Evolutionary conservation across 2,797 vertebrate genomes (phyloP), one percentile per base, ranked within the genome.

Genomic region (Eleutherodactylus coqui): DNA sequence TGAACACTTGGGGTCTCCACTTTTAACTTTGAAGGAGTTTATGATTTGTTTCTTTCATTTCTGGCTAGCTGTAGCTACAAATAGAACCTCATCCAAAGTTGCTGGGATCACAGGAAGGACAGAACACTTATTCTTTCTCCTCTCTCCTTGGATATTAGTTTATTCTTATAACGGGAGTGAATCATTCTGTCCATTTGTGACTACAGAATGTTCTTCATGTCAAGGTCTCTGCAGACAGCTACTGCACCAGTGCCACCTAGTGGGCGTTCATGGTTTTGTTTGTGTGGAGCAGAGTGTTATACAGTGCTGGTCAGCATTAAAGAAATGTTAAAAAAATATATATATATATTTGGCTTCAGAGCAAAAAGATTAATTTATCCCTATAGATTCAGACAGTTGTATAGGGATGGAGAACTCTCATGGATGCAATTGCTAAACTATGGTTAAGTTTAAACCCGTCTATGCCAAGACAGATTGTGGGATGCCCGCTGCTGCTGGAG

Each of bases 141-240:
- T n/a, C 38, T 72, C 69, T n/a, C 64, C 64, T 69, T 69, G 64
- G 64, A 7, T 34, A 64, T 69, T 69, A n/a, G 69, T n/a, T 72
- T n/a, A 72, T 43, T 72, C 69, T 72, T 32, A 41, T 41, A 43
- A 43, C 14, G 36, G 1, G 69, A 24, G 36, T 72, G 69, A 72
- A n/a, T 72, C 69, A 72, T 72, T 43, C 69, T 72, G 38, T 69
- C 64, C 64, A 21, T 21, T n/a, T 72, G 3, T 72, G 69, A 72
- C 36, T 14, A 41, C 69, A 69, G 32, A 38, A 69, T 32, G 60
- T 34, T 64, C 29, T 32, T 32, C 16, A 17, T 17, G 38, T 70
- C 67, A 70, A 70, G 67, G 67, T 70, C 67, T 70, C 67, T 24
- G 67, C 67, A 1, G 3, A n/a, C 36, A 10, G 36, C 36, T 24